Evolutionary conservation across 2,113 vertebrate genomes (phyloP).

Genomic region (Petaurus breviceps): DNA sequence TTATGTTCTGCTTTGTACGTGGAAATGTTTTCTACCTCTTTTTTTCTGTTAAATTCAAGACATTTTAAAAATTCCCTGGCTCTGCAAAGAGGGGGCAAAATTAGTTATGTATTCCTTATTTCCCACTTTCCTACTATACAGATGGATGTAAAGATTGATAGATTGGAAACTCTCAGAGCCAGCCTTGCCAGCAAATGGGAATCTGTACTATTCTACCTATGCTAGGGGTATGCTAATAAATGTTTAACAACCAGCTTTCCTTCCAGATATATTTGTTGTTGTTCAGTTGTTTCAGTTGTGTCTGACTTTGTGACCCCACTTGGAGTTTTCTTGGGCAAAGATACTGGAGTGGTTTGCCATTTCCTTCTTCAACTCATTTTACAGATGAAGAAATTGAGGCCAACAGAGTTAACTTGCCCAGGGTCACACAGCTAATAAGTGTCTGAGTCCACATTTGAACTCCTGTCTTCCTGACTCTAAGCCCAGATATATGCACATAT

Average conservation of each 20-base stretch:
- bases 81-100: background rate
- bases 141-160: background rate
- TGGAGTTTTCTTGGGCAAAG: background rate
- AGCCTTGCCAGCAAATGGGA: background rate
- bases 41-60: background rate
- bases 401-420: background rate
- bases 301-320: background rate
- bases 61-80: background rate
- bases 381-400: background rate
- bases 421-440: background rate
- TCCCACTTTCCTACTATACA: background rate
- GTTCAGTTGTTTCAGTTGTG: background rate
- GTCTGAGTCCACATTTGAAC: background rate
- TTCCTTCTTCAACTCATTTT: background rate
- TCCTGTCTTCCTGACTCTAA: background rate
- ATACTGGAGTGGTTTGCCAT: no score
- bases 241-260: background rate
- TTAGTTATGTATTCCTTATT: background rate
- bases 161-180: background rate
- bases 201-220: constrained; percentile 4
- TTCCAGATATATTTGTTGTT: background rate
- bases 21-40: background rate
- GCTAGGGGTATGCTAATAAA: background rate
- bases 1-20: background rate
- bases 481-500: background rate